A percentile compares a stretch with the other conserved stretches of the same genome.
phyloP scores from a whole-genome alignment of 2,888 invertebrate species.

The Heliconius ethilla region DNA sequence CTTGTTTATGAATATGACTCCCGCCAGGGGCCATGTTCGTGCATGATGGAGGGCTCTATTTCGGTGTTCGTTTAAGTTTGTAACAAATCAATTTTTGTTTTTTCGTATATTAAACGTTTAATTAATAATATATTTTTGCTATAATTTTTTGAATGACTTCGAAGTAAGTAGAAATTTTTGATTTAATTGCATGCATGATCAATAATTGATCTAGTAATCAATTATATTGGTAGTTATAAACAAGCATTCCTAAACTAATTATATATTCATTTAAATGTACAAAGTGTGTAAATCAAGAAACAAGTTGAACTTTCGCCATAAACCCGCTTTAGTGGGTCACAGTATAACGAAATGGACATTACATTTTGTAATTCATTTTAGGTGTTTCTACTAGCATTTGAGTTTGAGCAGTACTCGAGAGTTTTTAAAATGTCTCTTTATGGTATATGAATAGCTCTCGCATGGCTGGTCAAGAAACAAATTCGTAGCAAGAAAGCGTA shows the following conservation, averaged over 20 bases:
- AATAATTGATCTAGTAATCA: too few species aligned
- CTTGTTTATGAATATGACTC: slow-evolving; percentile 71
- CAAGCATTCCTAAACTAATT: too few species aligned
- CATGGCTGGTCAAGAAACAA: slow-evolving; percentile 66
- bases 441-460: slow-evolving; percentile 52
- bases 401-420: slow-evolving; percentile 7
- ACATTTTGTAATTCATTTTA: slow-evolving; percentile 16
- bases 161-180: too few species aligned
- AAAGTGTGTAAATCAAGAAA: not conserved
- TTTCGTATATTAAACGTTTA: not conserved
- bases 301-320: slow-evolving; percentile 6
- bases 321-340: slow-evolving; percentile 9
- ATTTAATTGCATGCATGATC: too few species aligned
- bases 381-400: slow-evolving; percentile 17
- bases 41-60: slow-evolving; percentile 42
- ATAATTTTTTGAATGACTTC: too few species aligned
- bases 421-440: slow-evolving; percentile 40
- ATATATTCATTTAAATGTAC: too few species aligned
- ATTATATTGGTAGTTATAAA: too few species aligned
- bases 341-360: slow-evolving; percentile 19
- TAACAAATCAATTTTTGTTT: slow-evolving; percentile 36
- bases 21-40: slow-evolving; percentile 52
- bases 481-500: slow-evolving; percentile 71
- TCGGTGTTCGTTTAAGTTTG: slow-evolving; percentile 36
- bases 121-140: too few species aligned